Evolutionary conservation across 2,888 invertebrate genomes (phyloP), one percentile per base, ranked within the genome.

Genomic region (Troglohyphantes excavatus): DNA sequence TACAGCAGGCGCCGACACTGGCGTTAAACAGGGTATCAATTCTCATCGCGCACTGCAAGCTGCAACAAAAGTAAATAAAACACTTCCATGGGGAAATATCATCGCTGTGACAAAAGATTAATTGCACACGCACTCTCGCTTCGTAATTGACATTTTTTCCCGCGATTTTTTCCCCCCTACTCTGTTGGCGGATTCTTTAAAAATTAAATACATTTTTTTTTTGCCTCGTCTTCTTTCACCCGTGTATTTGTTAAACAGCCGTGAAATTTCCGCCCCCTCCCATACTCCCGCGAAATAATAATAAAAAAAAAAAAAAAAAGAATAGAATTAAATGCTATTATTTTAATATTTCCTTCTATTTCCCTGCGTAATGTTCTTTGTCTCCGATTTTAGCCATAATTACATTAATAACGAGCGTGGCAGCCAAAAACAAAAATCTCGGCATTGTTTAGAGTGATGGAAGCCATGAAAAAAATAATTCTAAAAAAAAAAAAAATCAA

Each of bases 71-170:
- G 27, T 67, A 88, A 88, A 81, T 75, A 70, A 68, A 73, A 81
- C 67, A 46, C 67, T 65, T 59, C n/a, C 46, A 75, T 61, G 59
- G 65, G 73, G 13, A 88, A 81, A 81, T 81, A 73, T 88, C 81
- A 81, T 53, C 81, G 75, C 73, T 21, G 53, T 76, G 68, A 59
- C 88, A 70, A 81, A 82, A 89, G 88, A 89, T 89, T 89, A 89
- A 89, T 89, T 89, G 82, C 88, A 70, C 59, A 70, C 75, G 82
- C 88, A 29, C 76, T 89, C 88, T 61, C 82, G 72, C 88, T 89
- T 89, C 76, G 67, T 89, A 89, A 89, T 89, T 89, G 88, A 89
- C 88, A 89, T 89, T 89, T 89, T 89, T 82, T 75, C 27, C 82
- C 33, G 27, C 33, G 26, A 19, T 70, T 63, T 61, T 68, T 21